A percentile compares a stretch with the other conserved stretches of the same genome.
Conservation (phyloP, 1,140 invertebrate genomes). For the Periplaneta americana region DNA sequence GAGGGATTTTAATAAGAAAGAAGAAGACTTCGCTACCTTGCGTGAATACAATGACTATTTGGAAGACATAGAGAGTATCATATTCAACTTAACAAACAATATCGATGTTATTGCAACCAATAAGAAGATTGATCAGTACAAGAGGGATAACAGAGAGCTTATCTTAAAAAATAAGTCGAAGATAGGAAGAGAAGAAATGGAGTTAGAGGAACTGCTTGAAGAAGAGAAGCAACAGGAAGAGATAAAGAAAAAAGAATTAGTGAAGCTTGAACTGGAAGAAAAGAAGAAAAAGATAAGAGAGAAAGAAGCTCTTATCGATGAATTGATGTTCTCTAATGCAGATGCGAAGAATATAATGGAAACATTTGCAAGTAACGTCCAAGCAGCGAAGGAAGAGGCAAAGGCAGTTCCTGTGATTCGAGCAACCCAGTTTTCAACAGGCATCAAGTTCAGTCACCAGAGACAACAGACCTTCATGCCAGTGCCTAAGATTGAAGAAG, state of each 20-base stretch:
- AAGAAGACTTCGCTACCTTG: slow-evolving; percentile 78
- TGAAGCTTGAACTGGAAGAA: slow-evolving; percentile 61
- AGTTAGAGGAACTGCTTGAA: slow-evolving; percentile 84
- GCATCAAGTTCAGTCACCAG: slow-evolving; percentile 66
- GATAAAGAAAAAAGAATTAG: slow-evolving; percentile 52
- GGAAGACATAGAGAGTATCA: slow-evolving; percentile 85
- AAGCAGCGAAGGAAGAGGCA: slow-evolving; percentile 58
- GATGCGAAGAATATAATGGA: slow-evolving; percentile 84
- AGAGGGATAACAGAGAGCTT: slow-evolving; percentile 85
- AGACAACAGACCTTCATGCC: slow-evolving; percentile 48
- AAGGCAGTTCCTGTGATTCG: slow-evolving; percentile 38
- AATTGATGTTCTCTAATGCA: slow-evolving; percentile 86
- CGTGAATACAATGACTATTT: slow-evolving; percentile 91
- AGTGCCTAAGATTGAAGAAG: slow-evolving; percentile 67
- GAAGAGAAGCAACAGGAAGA: slow-evolving; percentile 71
- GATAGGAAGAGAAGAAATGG: slow-evolving; percentile 56
- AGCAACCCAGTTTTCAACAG: slow-evolving; percentile 69
- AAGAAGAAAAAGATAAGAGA: slow-evolving; percentile 78
- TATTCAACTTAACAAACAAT: slow-evolving; percentile 89
- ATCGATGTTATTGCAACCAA: slow-evolving; percentile 87
- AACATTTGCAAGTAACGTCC: slow-evolving; percentile 64
- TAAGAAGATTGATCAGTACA: slow-evolving; percentile 89
- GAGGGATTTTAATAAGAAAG: slow-evolving; percentile 87
- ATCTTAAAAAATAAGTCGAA: slow-evolving; percentile 84
- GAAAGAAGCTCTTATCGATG: slow-evolving; percentile 89